These are phyloP conservation scores for Coenonympha glycerion DNA, from an alignment of 2,888 invertebrate genomes.

Conservation along the genomic window DNA sequence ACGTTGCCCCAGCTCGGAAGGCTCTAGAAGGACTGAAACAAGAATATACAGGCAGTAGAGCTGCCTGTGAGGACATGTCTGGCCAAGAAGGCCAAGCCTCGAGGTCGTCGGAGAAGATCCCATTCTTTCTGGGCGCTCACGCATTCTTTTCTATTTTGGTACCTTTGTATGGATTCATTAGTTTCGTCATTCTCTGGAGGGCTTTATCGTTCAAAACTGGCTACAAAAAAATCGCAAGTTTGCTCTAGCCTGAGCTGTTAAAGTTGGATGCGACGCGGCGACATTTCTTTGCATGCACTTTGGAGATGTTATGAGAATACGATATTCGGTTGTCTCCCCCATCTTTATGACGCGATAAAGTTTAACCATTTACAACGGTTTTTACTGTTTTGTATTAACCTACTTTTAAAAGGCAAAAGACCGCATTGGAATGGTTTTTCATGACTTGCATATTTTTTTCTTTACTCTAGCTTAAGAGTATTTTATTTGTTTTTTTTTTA, in stretches of 20 bases:
- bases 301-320: conserved; percentile 21
- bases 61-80: no score
- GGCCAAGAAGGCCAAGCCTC: no score
- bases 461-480: neutral
- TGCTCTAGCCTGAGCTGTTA: conserved; percentile 10
- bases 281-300: conserved; percentile 24
- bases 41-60: no score
- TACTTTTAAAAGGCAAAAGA: neutral
- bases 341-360: conserved; percentile 18
- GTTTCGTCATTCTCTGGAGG: no score
- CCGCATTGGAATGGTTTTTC: neutral
- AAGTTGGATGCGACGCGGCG: conserved; percentile 10
- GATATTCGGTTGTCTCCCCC: conserved; percentile 21
- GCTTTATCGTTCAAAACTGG: neutral
- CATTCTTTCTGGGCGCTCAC: no score
- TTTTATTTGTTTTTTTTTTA: neutral
- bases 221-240: neutral
- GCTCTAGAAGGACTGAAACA: no score
- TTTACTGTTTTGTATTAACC: conserved; percentile 12
- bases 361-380: conserved; percentile 14
- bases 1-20: no score
- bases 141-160: no score
- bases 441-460: neutral
- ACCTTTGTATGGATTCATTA: no score
- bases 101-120: no score